Conservation (phyloP, 2,797 vertebrate species). For the Anguilla anguilla region DNA sequence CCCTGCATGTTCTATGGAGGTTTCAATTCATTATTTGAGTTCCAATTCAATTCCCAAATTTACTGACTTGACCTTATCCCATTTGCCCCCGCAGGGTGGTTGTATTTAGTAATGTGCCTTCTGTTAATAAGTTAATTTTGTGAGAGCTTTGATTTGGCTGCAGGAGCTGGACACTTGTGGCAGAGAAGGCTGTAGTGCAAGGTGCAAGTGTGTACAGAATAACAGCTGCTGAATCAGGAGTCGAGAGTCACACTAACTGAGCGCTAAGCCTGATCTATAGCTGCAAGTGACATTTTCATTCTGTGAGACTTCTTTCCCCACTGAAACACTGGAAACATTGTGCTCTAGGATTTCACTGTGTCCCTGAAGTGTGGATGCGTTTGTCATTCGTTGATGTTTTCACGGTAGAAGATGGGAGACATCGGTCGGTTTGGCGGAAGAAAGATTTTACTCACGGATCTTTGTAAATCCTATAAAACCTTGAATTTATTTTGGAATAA, state of each 20-base stretch:
- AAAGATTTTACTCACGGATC: neutral
- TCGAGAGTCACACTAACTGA: neutral
- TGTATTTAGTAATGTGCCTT: neutral
- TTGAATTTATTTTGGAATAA: slow-evolving; percentile 19
- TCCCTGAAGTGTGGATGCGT: neutral
- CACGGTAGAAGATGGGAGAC: neutral
- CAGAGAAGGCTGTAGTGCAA: neutral
- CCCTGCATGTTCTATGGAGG: neutral
- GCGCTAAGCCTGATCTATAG: too few species aligned
- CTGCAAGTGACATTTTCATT: neutral
- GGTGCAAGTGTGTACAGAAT: neutral
- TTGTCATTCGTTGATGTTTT: neutral
- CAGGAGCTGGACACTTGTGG: neutral
- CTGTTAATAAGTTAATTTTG: neutral
- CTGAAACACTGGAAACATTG: neutral
- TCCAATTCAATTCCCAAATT: neutral
- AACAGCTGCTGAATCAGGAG: neutral
- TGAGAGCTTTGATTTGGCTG: neutral
- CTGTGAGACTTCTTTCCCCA: neutral
- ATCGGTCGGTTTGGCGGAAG: too few species aligned
- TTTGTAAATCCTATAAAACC: slow-evolving; percentile 10
- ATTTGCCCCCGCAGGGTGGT: neutral
- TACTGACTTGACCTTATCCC: neutral
- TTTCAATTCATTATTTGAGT: neutral
- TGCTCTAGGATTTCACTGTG: neutral